These are phyloP conservation scores for Uloborus plumipes DNA, from an alignment of 2,888 invertebrate genomes.

Conservation along the genomic window DNA sequence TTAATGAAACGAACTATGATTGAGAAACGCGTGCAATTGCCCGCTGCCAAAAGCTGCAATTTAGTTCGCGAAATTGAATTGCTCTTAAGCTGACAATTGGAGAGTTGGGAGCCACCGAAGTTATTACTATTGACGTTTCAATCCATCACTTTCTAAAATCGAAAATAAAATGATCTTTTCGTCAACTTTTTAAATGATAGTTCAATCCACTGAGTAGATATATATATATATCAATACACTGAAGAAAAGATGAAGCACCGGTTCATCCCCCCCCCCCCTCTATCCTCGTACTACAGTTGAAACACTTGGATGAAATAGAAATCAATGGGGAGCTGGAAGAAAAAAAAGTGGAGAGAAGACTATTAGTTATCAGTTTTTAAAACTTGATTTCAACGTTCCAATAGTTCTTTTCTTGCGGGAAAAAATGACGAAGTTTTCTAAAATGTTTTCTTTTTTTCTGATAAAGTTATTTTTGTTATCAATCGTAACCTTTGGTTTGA, in stretches of 20 bases:
- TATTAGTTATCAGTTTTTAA: constrained; percentile 63
- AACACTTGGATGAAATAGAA: constrained; percentile 12
- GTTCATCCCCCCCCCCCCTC: background rate
- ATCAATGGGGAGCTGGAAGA: constrained; percentile 30
- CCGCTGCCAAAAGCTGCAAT: too few relatives aligned
- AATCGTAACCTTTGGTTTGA: background rate
- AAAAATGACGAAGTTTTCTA: constrained; percentile 21
- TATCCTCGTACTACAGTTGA: background rate
- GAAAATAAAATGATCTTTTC: constrained; percentile 63
- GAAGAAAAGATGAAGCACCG: constrained; percentile 32
- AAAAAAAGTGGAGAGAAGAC: constrained; percentile 33
- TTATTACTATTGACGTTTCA: constrained; percentile 62
- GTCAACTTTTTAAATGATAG: constrained; percentile 64
- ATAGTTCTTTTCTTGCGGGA: constrained; percentile 37
- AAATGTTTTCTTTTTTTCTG: constrained; percentile 5
- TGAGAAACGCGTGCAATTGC: too few relatives aligned
- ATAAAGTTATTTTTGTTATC: background rate
- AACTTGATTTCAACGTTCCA: constrained; percentile 52
- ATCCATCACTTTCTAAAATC: constrained; percentile 61
- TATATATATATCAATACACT: constrained; percentile 21
- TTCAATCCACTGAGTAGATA: constrained; percentile 28
- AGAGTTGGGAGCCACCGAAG: constrained; percentile 29
- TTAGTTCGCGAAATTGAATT: too few relatives aligned
- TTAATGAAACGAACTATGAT: too few relatives aligned
- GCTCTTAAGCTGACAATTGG: constrained; percentile 8